Conservation (phyloP, 92 coral and sea anemone genomes). For the Chrysogorgia sp. region DNA sequence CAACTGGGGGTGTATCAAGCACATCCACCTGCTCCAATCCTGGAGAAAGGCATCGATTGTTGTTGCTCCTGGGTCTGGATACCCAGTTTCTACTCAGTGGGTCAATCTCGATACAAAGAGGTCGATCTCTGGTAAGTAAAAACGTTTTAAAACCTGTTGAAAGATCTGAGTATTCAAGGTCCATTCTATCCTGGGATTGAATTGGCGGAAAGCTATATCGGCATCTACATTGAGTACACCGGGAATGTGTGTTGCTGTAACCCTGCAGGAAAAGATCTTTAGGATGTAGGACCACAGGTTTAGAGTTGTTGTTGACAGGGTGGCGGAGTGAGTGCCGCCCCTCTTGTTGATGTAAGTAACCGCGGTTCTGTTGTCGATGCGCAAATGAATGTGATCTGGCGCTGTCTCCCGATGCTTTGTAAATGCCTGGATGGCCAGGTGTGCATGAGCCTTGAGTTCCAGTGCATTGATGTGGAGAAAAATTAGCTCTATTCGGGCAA, state of each 20-base stretch:
- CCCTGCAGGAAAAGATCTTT: conserved; percentile 36
- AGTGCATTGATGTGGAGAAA: conserved; percentile 56
- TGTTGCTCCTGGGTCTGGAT: conserved; percentile 58
- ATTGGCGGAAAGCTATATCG: conserved; percentile 59
- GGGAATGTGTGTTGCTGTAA: conserved; percentile 63
- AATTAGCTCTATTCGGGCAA: no score
- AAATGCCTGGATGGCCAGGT: conserved; percentile 46
- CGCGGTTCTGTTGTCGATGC: conserved; percentile 58
- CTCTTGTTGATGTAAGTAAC: conserved; percentile 57
- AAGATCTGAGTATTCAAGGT: conserved; percentile 25
- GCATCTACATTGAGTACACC: conserved; percentile 61
- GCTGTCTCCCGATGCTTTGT: neutral
- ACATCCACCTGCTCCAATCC: conserved; percentile 56
- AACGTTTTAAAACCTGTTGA: neutral
- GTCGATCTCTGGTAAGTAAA: conserved; percentile 54
- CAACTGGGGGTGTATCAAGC: conserved; percentile 53
- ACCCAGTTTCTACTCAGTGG: conserved; percentile 44
- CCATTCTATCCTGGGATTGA: conserved; percentile 55
- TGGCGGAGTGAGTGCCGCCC: conserved; percentile 24
- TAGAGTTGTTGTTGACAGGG: conserved; percentile 34
- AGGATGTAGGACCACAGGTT: conserved; percentile 55
- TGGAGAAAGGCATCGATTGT: conserved; percentile 59
- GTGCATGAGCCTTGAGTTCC: conserved; percentile 55
- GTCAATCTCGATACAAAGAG: conserved; percentile 56
- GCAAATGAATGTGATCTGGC: conserved; percentile 38